Base-by-base conservation (phyloP, 1,140 invertebrate species). In the Lordiphosa collinella region DNA sequence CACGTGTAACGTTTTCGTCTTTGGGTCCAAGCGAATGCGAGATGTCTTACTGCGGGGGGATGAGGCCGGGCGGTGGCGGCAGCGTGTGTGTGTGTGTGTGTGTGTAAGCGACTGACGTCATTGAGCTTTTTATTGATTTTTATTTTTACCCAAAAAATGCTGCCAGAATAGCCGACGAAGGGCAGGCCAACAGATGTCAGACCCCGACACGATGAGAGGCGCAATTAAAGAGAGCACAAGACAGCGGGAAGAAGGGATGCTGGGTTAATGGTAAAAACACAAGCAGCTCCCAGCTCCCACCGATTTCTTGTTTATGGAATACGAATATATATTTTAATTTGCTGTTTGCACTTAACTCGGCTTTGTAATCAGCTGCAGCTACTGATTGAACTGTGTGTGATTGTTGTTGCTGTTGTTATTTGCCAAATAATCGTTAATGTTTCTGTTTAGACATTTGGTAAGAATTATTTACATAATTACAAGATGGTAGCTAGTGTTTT, bases 51-150 rank as follows among this genome's bases (percentile, higher is more conserved):
- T 11, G 22, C 34, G 40, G 41, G 43, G 41, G 43, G 40, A 67
- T 32, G 31, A 40, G 51, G 16, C 32, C n/a, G 61, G 18, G 52
- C n/a, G 61, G 18, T 44, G 25, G 44, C 12, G 38, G 34, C n/a
- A 31, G 12, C 12, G 32, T 37, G 44, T 44, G 44, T 60, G 36
- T 60, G 36, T 61, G 34, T 67, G 40, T 55, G 40, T 62, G 51
- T 56, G 38, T 53, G 34, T 49, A 51, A 55, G 31, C 61, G 52
- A 62, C 71, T 87, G 84, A 87, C 84, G 84, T 87, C 84, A 87
- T 87, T 87, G 84, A 87, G 84, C 84, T 87, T 87, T 86, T 85
- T 87, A 87, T 87, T 80, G 84, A 87, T 87, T 87, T 87, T 74
- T 64, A 49, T 73, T 76, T 75, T 67, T 38, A 70, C 53, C 67